These are phyloP conservation scores for Benthosema pterotum DNA, from an alignment of 2,797 vertebrate genomes.

Conservation along the genomic window DNA sequence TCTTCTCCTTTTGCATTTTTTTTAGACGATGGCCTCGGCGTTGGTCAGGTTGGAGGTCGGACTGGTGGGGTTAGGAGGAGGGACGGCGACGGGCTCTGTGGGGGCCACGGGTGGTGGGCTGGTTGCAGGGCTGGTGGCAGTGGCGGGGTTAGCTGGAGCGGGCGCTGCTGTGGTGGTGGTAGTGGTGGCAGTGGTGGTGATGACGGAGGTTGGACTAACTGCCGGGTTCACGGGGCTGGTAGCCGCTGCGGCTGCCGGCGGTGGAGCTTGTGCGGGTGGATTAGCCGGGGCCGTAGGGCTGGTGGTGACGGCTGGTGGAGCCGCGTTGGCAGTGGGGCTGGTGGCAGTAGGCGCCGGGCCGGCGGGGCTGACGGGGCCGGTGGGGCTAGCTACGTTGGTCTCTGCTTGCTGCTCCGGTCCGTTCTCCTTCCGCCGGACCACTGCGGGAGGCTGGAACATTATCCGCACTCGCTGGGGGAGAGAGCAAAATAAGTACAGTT, in stretches of 20 bases:
- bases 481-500: constrained; percentile 23
- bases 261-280: constrained; percentile 16
- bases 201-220: constrained; percentile 42
- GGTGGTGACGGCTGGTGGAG: constrained; percentile 39
- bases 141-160: constrained; percentile 46
- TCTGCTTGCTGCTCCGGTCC: constrained; percentile 92
- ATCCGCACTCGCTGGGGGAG: constrained; percentile 88
- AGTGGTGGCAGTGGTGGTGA: constrained; percentile 27
- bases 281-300: constrained; percentile 52
- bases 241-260: constrained; percentile 41
- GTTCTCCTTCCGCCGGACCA: constrained; percentile 86
- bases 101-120: constrained; percentile 52
- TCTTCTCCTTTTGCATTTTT: constrained; percentile 44
- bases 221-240: constrained; percentile 61
- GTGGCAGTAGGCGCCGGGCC: constrained; percentile 49
- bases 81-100: constrained; percentile 59
- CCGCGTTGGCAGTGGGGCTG: not conserved
- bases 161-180: constrained; percentile 22
- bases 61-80: constrained; percentile 65
- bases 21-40: constrained; percentile 96
- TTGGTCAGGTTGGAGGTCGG: constrained; percentile 84
- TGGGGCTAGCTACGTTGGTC: constrained; percentile 72
- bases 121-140: constrained; percentile 67
- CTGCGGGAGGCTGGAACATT: constrained; percentile 91
- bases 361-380: constrained; percentile 43